Base-by-base conservation (phyloP, 2,113 vertebrate genomes). In the Zosterops japonicus region DNA sequence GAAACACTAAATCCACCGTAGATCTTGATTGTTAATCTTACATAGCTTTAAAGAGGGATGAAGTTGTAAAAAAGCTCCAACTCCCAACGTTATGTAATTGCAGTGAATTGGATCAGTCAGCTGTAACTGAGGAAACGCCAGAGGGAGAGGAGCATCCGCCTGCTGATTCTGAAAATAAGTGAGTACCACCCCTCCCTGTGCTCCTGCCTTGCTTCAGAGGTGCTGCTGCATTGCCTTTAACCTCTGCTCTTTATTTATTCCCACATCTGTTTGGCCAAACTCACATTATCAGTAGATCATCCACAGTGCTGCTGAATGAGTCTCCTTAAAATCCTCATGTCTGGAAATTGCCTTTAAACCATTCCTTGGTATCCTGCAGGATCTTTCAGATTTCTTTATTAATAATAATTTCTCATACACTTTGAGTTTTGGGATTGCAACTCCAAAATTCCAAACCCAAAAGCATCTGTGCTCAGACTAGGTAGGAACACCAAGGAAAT, bases 111-210 rank as follows among this genome's bases (percentile, higher is more conserved):
- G 99, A 99, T 97, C 99, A 99, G 96, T 99, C 99, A 47, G 98
- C 98, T 95, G 98, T 98, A 78, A 99, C 99, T 69, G 99, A 99
- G 97, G 99, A 99, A 92, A 98, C 98, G 93, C 98, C 98, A 7
- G 99, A 99, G 96, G 99, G 99, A 96, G 99, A 99, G 97, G 99
- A 99, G 72, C 99, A 99, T 95, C 99, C 99, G 39, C 98, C 98
- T 90, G 99, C 98, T 65, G 99, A 99, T 86, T 99, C 99, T 87
- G 99, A 99, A 97, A 99, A 99, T 97, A 99, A 99, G 99, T 99
- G 97, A 98, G 98, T 98, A 52, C 50, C 83, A 44, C 67, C 59
- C 16, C 33, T 84, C 50, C 23, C 21, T 0, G 0, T 41, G 82
- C 10, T 42, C 52, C 56, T 19, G 35, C 9, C 0, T 22, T 24